phyloP scores from a whole-genome alignment of 2,797 vertebrate genomes.

The Lates japonicus region DNA sequence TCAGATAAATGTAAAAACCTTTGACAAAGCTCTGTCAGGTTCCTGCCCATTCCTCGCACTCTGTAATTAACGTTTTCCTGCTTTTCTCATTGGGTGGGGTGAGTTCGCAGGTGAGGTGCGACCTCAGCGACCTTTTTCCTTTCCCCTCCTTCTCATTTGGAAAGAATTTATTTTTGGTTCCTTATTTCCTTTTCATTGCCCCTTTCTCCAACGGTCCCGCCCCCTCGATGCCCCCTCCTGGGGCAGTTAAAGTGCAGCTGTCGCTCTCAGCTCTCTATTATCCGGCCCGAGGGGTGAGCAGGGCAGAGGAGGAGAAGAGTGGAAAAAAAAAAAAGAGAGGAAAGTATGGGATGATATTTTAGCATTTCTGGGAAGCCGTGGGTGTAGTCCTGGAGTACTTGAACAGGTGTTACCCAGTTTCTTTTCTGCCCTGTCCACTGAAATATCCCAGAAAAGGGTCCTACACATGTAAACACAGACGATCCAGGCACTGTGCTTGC shows the following conservation, averaged over 20 bases:
- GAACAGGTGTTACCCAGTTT: constrained; percentile 69
- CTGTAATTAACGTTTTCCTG: constrained; percentile 12
- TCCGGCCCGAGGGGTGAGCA: constrained; percentile 44
- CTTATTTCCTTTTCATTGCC: constrained; percentile 66
- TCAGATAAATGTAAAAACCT: background rate
- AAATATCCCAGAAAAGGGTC: constrained; percentile 12
- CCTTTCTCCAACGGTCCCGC: constrained; percentile 31
- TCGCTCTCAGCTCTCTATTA: constrained; percentile 64
- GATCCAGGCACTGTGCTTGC: background rate
- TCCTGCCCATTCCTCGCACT: background rate
- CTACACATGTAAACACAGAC: background rate
- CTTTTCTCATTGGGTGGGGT: constrained; percentile 32
- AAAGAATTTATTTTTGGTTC: constrained; percentile 65
- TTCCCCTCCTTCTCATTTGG: constrained; percentile 53
- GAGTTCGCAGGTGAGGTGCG: constrained; percentile 56
- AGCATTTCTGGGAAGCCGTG: constrained; percentile 68
- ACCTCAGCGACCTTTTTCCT: constrained; percentile 53
- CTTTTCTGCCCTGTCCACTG: constrained; percentile 19
- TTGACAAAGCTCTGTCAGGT: background rate
- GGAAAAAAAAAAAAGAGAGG: constrained; percentile 12
- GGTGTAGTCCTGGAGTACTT: constrained; percentile 60
- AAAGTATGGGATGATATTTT: constrained; percentile 63
- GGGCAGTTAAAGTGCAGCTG: constrained; percentile 81
- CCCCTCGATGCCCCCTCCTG: constrained; percentile 51
- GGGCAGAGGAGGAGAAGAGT: constrained; percentile 23